A percentile compares a stretch with the other conserved stretches of the same genome.
Evolutionary conservation across 2,113 vertebrate genomes (phyloP).

Genomic region (Indicator indicator): DNA sequence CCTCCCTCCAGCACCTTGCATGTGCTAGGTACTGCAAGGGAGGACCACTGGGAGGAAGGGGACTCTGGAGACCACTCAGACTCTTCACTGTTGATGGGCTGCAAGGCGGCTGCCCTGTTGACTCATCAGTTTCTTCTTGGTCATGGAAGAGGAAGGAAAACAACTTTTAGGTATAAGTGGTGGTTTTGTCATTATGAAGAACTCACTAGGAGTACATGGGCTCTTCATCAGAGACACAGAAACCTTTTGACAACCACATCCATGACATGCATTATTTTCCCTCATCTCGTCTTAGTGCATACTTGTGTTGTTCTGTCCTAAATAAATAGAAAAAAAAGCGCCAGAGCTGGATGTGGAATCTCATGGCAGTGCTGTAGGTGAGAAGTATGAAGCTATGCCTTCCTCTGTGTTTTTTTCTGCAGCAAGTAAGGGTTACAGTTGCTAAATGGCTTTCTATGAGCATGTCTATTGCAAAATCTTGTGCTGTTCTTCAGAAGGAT

Average conservation of each 20-base stretch:
- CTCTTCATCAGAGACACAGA: not conserved
- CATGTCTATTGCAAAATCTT: not conserved
- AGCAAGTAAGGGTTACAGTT: not conserved
- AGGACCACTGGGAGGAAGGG: not conserved
- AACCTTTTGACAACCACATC: not conserved
- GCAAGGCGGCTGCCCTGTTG: not conserved
- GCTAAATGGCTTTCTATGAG: not conserved
- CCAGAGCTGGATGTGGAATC: not conserved
- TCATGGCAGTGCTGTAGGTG: not conserved
- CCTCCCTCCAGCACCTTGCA: not conserved
- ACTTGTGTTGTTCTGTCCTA: not conserved
- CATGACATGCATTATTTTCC: not conserved
- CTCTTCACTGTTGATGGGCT: not conserved
- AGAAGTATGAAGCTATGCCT: not conserved
- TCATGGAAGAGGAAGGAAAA: not conserved
- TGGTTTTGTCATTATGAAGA: not conserved
- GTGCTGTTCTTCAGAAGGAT: not conserved
- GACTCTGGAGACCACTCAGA: not conserved
- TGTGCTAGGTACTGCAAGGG: not conserved
- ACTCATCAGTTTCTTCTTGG: not conserved
- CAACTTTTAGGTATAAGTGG: not conserved
- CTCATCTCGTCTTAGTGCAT: not conserved
- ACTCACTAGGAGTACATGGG: not conserved
- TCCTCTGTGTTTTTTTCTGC: not conserved
- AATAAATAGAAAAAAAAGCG: not conserved